Evolutionary conservation across 2,888 invertebrate species (phyloP), one percentile per base, ranked within the genome.

Genomic region (Phasia obesa): DNA sequence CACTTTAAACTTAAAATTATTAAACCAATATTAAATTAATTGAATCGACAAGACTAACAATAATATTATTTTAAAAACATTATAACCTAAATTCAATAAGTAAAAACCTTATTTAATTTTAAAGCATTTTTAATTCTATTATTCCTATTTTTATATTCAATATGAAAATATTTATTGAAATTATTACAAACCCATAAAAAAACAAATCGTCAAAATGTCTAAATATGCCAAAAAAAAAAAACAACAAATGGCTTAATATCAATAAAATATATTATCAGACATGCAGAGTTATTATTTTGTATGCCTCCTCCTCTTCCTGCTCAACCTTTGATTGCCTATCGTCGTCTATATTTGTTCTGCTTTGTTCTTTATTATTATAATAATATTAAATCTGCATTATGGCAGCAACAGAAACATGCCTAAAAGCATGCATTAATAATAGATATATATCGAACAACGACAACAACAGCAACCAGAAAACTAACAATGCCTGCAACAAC

Each of bases 131-230:
- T 47, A 47, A 47, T 0, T 6, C 7, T 47, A 17, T 47, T n/a
- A 17, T 47, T 47, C 9, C 2, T 13, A 47, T 64, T 49, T 2
- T 13, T 2, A 51, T 31, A 15, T 23, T n/a, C 51, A 38, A 17
- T 2, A 4, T 15, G 23, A 49, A 49, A 11, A 67, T 47, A 21
- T 70, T 76, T 62, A 44, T 59, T 69, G 15, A 69, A 77, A 67
- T 79, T 42, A 57, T 88, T 88, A 87, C 86, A 87, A 89, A 88
- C 86, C 89, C 88, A 89, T 88, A n/a, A 87, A 75, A 42, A 15
- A 65, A 55, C 42, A 90, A 88, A 88, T 90, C 88, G 88, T 90
- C 89, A 89, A 90, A 90, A 89, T 88, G 88, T 88, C 88, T 88
- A 90, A 89, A 89, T 65, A 70, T 78, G 53, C 59, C 82, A 83